phyloP scores from a whole-genome alignment of 2,888 invertebrate genomes.

The Allacma fusca region DNA sequence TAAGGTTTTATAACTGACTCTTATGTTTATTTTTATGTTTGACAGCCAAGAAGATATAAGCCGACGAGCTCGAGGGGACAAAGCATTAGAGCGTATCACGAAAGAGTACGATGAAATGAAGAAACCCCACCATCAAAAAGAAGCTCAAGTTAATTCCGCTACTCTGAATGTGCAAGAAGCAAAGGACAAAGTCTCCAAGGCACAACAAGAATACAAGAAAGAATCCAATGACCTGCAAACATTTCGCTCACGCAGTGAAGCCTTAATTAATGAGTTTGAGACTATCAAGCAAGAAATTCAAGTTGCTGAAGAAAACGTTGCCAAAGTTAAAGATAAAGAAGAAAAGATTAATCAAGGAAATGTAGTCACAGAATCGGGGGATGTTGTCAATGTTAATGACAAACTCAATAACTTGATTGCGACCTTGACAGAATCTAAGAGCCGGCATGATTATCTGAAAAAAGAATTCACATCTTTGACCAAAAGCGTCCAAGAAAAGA shows the following conservation, averaged over 20 bases:
- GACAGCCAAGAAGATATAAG: conserved; percentile 48
- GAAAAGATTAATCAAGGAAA: conserved; percentile 41
- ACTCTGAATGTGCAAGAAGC: conserved; percentile 58
- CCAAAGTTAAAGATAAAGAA: conserved; percentile 52
- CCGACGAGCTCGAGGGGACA: conserved; percentile 71
- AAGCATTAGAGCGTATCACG: conserved; percentile 73
- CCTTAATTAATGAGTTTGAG: conserved; percentile 69
- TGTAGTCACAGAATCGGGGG: conserved; percentile 40
- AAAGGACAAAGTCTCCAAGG: conserved; percentile 72
- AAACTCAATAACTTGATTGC: conserved; percentile 49
- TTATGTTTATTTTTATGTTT: neutral
- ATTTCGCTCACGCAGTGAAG: conserved; percentile 67
- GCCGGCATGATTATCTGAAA: conserved; percentile 18
- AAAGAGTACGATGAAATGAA: conserved; percentile 72
- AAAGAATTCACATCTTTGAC: conserved; percentile 21
- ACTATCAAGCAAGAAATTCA: conserved; percentile 70
- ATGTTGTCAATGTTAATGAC: conserved; percentile 52
- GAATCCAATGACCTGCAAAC: conserved; percentile 71
- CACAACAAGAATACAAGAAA: conserved; percentile 74
- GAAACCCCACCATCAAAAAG: conserved; percentile 73
- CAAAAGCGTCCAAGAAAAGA: conserved; percentile 36
- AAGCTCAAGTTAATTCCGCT: conserved; percentile 66
- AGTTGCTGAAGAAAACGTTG: conserved; percentile 66
- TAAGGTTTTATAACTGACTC: neutral
- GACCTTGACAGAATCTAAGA: conserved; percentile 43